Base-by-base conservation (phyloP, 2,113 vertebrate genomes). In the Phaethon lepturus region DNA sequence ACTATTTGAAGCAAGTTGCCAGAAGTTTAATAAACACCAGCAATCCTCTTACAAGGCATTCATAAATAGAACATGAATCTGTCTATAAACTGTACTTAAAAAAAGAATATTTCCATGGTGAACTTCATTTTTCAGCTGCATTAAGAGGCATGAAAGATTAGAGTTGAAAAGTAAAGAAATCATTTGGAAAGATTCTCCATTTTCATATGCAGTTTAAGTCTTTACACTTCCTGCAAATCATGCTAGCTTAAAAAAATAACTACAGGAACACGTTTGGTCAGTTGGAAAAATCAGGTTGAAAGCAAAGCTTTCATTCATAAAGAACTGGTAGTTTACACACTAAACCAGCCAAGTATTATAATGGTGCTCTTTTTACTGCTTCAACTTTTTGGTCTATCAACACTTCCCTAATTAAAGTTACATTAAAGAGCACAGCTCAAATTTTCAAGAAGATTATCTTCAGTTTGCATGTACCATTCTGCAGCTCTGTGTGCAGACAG, bases 111-210 rank as follows among this genome's bases (percentile, higher is more conserved):
- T 98, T 96, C 88, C 87, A 90, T 73, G 35, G 77, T 86, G 93
- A 97, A 95, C 64, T 90, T 96, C 91, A 88, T 97, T 97, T 96
- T 97, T 93, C 96, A 93, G 31, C 94, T 96, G 73, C 74, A 97
- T 81, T 98, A 97, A 96, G 64, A 95, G 31, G 64, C 67, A 91
- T 86, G 90, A 97, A 88, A 96, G 63, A 96, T 87, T 76, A 90
- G 78, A 97, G 98, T 83, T 95, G 74, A 96, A 97, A 97, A 97
- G 71, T 66, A 93, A 95, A 94, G 66, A 94, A 96, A 95, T 96
- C 55, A 95, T 85, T 96, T 94, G 49, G 87, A 96, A 97, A 97
- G 64, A 84, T 60, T 89, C 29, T 55, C 45, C 22, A 2, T 82
- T 97, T 96, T 97, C 72, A 92, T 76, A 82, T 17, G 31, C 92